phyloP scores from a whole-genome alignment of 2,113 vertebrate genomes.

The Cavia aperea region DNA sequence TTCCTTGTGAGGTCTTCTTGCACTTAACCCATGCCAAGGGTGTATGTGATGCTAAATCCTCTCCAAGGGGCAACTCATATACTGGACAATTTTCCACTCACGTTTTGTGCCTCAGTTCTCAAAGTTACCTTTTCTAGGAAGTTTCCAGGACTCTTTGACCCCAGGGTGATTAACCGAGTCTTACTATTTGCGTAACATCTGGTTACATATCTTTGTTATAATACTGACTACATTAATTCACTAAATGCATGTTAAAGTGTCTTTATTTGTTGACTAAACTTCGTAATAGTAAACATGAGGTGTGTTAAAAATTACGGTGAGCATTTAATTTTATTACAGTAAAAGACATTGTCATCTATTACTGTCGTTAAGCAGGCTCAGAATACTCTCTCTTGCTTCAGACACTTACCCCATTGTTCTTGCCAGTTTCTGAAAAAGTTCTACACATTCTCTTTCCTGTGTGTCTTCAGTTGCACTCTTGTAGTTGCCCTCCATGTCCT shows the following conservation, averaged over 20 bases:
- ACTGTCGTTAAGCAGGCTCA: neutral
- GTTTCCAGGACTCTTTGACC: neutral
- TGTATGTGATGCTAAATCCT: neutral
- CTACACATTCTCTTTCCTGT: neutral
- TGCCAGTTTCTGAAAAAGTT: neutral
- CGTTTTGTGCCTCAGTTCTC: neutral
- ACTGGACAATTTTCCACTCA: neutral
- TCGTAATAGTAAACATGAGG: neutral
- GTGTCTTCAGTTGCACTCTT: neutral
- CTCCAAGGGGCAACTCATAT: too few species aligned
- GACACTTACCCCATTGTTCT: neutral
- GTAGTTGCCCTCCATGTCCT: neutral
- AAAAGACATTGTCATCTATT: neutral
- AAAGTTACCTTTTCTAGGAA: neutral
- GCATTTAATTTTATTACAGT: neutral
- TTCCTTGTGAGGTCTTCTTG: neutral
- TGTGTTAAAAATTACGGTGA: neutral
- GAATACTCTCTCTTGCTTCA: neutral
- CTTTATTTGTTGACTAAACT: neutral
- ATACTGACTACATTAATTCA: neutral
- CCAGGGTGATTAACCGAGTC: neutral
- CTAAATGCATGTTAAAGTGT: neutral
- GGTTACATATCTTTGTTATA: neutral
- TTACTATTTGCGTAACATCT: neutral
- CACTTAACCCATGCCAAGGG: neutral